phyloP scores from a whole-genome alignment of 92 coral and sea anemone genomes.

The Phymanthus crucifer region DNA sequence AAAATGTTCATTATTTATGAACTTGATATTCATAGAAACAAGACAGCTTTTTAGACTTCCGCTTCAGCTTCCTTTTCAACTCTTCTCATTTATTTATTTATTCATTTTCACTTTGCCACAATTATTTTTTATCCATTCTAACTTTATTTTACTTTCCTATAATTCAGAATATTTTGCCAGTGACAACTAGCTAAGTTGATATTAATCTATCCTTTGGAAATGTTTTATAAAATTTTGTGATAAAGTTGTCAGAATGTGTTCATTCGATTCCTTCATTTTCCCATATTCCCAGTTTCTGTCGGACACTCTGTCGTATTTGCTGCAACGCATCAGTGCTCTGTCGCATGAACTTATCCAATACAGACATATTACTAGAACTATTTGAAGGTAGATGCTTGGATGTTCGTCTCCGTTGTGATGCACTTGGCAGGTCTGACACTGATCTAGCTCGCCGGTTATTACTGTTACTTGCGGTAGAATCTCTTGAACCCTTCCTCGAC shows the following conservation, averaged over 20 bases:
- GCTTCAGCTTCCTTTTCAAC: not conserved
- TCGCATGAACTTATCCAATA: constrained; percentile 70
- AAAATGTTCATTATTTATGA: not conserved
- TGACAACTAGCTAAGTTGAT: not conserved
- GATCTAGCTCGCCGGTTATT: constrained; percentile 57
- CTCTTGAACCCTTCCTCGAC: constrained; percentile 32
- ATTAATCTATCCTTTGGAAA: not conserved
- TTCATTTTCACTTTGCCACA: not conserved
- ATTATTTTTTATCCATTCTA: not conserved
- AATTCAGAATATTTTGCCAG: not conserved
- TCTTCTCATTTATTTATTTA: not conserved
- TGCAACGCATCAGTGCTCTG: constrained; percentile 86
- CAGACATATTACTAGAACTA: constrained; percentile 45
- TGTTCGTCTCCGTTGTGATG: constrained; percentile 41
- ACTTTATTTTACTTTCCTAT: not conserved
- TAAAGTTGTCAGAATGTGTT: not conserved
- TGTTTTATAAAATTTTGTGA: not conserved
- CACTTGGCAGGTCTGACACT: constrained; percentile 63
- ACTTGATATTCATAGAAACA: not conserved
- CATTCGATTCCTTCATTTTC: constrained; percentile 29
- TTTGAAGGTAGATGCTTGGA: constrained; percentile 68
- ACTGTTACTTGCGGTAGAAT: constrained; percentile 11
- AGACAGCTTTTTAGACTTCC: not conserved
- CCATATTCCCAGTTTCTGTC: constrained; percentile 57
- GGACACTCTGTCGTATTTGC: constrained; percentile 70